Conservation (phyloP, 2,113 vertebrate species). For the Sturnira hondurensis region DNA sequence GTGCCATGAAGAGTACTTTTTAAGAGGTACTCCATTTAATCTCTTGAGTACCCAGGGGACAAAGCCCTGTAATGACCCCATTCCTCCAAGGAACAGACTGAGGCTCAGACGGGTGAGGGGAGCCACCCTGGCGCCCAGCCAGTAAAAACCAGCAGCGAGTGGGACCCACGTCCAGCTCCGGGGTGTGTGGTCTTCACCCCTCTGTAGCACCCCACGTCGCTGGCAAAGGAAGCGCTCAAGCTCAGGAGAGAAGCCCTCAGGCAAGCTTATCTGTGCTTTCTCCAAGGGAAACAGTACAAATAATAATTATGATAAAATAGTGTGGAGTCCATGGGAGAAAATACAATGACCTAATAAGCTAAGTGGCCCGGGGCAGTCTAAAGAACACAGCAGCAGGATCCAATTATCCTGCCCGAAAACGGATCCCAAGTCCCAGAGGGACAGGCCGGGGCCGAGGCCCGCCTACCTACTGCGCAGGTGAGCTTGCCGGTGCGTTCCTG, state of each 20-base stretch:
- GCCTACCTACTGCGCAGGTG: slow-evolving; percentile 88
- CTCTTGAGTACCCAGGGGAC: rapidly evolving
- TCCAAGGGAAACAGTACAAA: background rate
- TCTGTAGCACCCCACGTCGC: rapidly evolving
- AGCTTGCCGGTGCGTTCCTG: slow-evolving; percentile 95
- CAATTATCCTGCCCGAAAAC: rapidly evolving
- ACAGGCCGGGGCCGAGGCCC: background rate
- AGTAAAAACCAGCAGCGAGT: background rate
- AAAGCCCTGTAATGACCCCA: rapidly evolving
- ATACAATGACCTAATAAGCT: rapidly evolving
- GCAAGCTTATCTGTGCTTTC: rapidly evolving
- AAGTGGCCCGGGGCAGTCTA: rapidly evolving
- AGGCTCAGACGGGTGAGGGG: rapidly evolving
- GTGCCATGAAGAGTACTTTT: rapidly evolving
- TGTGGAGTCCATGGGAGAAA: rapidly evolving
- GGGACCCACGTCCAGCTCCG: background rate
- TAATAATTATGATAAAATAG: rapidly evolving
- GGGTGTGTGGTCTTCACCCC: rapidly evolving
- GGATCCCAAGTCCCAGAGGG: rapidly evolving
- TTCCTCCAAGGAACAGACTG: rapidly evolving
- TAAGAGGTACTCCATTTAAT: rapidly evolving
- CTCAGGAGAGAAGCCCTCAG: background rate
- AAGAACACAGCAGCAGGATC: rapidly evolving
- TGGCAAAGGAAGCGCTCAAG: background rate
- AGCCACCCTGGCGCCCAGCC: background rate